Base-by-base conservation (phyloP, 2,888 invertebrate genomes). In the Mythimna ferrago region DNA sequence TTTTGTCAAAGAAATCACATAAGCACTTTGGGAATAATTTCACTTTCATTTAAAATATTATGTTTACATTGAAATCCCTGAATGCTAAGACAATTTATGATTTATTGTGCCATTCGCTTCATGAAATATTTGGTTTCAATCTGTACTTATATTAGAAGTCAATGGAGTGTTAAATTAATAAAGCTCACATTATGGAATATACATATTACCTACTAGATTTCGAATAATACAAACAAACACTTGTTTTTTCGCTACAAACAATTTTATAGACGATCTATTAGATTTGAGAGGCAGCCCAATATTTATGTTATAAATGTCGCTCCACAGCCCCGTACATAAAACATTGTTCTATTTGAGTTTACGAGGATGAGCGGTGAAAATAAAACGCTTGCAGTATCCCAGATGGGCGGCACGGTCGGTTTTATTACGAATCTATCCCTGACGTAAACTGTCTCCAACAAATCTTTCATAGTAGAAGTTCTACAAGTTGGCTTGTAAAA, bases 281-380 rank as follows among this genome's bases (percentile, higher is more conserved):
- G 81, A 80, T 85, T 80, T 76, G 78, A 80, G 63, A 76, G 80
- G 72, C 71, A 38, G 54, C 69, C 74, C 65, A 38, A 71, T 74
- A 44, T 76, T 73, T 58, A 60, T 63, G 70, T 65, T 66, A 76
- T 58, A 65, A 78, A 82, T 73, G 63, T 78, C 63, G 61, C 57
- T 7, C 51, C 9, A 2, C 6, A 53, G 9, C 19, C 51, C 32
- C 82, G 38, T 63, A 71, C 73, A 82, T 77, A 84, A 81, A 84
- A 82, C 69, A 78, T 78, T 80, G 72, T 72, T 78, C 67, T 82
- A 77, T 82, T 73, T 76, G 64, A 76, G 83, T 80, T 86, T 83
- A 86, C 77, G 83, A 81, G 81, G 76, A 84, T 73, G 75, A 76
- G 79, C 80, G 78, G 78, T 76, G 73, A 62, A 76, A 82, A 84